Conservation (phyloP, 2,888 invertebrate species). For the Pristionchus exspectatus region DNA sequence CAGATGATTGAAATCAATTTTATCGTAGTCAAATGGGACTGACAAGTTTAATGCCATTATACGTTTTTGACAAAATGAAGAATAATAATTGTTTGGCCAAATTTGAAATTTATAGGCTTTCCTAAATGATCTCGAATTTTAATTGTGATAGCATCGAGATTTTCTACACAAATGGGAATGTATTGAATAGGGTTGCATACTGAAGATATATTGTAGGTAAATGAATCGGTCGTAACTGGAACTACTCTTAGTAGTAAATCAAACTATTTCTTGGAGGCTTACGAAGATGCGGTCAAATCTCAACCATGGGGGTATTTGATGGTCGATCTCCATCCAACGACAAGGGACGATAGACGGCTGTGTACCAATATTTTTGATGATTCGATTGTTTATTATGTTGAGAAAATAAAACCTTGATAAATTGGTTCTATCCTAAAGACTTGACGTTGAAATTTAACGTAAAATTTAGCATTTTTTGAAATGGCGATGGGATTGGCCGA, state of each 20-base stretch:
- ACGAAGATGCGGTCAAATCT: too few relatives aligned
- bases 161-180: neutral
- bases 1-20: neutral
- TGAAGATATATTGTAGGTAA: neutral
- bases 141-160: neutral
- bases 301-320: too few relatives aligned
- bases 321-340: too few relatives aligned
- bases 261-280: too few relatives aligned
- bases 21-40: neutral
- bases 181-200: neutral
- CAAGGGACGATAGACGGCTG: too few relatives aligned
- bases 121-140: neutral
- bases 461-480: too few relatives aligned
- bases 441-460: too few relatives aligned
- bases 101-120: conserved; percentile 1
- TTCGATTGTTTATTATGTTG: too few relatives aligned
- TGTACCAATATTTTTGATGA: too few relatives aligned
- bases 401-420: too few relatives aligned
- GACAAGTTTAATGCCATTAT: neutral
- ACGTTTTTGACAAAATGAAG: neutral
- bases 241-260: neutral
- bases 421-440: too few relatives aligned
- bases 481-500: too few relatives aligned
- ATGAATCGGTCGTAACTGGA: neutral
- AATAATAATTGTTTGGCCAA: neutral